phyloP scores from a whole-genome alignment of 2,797 vertebrate species.

The Aratinga solstitialis region DNA sequence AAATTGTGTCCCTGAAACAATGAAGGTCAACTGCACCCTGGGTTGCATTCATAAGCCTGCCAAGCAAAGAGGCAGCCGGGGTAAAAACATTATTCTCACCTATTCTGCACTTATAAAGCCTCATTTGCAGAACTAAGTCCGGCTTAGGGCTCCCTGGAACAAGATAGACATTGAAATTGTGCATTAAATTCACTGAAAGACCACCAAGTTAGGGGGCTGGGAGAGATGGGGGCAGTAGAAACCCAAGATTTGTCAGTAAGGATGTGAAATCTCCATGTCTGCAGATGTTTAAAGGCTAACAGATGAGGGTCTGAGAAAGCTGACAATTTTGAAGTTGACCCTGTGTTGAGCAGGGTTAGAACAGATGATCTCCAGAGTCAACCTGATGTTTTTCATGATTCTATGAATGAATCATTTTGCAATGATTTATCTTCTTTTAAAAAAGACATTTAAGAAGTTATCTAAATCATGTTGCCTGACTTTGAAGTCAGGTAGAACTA shows the following conservation, averaged over 20 bases:
- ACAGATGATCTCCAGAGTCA: neutral
- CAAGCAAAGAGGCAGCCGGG: neutral
- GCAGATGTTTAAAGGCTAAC: neutral
- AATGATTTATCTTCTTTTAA: neutral
- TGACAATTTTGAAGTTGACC: neutral
- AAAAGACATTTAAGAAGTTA: neutral
- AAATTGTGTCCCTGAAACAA: neutral
- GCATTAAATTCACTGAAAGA: neutral
- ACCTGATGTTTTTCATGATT: neutral
- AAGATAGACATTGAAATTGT: neutral
- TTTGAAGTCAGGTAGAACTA: neutral
- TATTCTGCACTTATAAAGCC: neutral
- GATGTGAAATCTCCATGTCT: neutral
- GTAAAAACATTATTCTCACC: neutral
- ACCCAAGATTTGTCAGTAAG: neutral
- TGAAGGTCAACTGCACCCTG: neutral
- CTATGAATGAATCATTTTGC: neutral
- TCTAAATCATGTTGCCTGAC: neutral
- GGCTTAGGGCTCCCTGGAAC: neutral
- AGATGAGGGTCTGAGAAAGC: neutral
- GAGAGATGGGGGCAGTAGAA: neutral
- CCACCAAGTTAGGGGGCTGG: neutral
- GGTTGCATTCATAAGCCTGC: neutral
- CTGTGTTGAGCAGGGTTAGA: neutral
- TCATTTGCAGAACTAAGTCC: neutral